Conservation (phyloP, 1,140 invertebrate genomes). For the Mamestra configurata region DNA sequence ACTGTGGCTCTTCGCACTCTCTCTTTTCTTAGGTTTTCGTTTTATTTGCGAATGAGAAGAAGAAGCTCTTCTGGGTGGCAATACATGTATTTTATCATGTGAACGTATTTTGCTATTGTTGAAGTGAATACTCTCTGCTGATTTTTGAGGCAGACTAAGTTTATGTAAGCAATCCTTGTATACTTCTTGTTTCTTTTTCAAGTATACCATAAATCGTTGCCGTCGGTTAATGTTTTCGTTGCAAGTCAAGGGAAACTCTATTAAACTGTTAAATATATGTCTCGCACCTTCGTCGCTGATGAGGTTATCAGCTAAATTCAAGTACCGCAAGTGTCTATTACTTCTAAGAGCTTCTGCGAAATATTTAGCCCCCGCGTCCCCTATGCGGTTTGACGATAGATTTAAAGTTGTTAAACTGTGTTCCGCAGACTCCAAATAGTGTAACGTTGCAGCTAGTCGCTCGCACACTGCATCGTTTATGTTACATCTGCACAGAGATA, state of each 20-base stretch:
- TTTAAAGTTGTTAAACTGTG: constrained; percentile 65
- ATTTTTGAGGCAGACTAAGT: neutral
- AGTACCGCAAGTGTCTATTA: constrained; percentile 75
- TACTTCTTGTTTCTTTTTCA: constrained; percentile 60
- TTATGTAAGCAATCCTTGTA: constrained; percentile 54
- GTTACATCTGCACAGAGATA: constrained; percentile 69
- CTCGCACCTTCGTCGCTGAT: constrained; percentile 67
- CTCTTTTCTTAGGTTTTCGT: neutral
- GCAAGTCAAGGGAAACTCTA: constrained; percentile 67
- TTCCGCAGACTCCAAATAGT: constrained; percentile 56
- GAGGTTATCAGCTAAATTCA: constrained; percentile 74
- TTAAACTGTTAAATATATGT: constrained; percentile 63
- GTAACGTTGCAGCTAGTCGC: constrained; percentile 63
- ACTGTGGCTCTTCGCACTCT: neutral
- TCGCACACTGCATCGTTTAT: constrained; percentile 67
- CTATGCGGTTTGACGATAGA: constrained; percentile 73
- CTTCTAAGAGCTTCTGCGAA: constrained; percentile 66
- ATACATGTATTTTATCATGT: neutral
- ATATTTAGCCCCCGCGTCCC: constrained; percentile 67
- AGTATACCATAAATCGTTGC: constrained; percentile 60
- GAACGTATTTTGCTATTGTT: neutral
- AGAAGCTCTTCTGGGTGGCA: neutral
- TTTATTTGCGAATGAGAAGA: neutral
- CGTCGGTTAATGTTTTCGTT: constrained; percentile 61
- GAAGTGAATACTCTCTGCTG: neutral